Evolutionary conservation across 2,797 vertebrate species (phyloP).

Genomic region (Columba guinea): DNA sequence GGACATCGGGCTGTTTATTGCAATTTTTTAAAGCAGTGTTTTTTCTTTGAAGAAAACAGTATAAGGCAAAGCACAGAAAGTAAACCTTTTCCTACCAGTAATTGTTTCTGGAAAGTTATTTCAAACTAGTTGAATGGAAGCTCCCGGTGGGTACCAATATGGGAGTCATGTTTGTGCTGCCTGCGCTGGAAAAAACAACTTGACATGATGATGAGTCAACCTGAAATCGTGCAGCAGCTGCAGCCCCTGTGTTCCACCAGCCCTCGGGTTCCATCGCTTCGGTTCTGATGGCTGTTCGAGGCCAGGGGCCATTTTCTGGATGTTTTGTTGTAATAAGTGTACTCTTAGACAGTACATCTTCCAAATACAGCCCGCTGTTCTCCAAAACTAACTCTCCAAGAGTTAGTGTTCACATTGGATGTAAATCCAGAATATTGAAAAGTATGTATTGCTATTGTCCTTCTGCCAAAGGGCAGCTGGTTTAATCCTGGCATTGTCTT

Average conservation of each 20-base stretch:
- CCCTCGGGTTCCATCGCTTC: neutral
- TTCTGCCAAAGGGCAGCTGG: neutral
- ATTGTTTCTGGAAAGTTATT: neutral
- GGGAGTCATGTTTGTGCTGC: neutral
- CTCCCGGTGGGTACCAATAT: neutral
- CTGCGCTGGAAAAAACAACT: neutral
- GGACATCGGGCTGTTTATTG: no score
- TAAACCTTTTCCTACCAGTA: neutral
- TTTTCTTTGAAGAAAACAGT: no score
- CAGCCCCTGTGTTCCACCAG: neutral
- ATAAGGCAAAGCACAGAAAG: neutral
- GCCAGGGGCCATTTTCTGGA: neutral
- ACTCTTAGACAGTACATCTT: neutral
- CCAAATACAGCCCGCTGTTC: neutral
- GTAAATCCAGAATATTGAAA: neutral
- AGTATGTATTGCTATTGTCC: neutral
- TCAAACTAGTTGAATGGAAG: neutral
- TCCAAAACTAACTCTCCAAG: neutral
- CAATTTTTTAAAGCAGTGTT: no score
- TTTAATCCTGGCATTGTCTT: neutral
- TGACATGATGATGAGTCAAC: neutral
- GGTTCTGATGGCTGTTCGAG: neutral
- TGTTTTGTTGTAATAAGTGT: neutral
- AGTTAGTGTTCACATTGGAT: neutral
- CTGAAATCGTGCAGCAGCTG: neutral